Percentiles rank a stretch among this genome's conserved stretches.
Conservation (phyloP, 2,888 invertebrate species). For the Hartigia nigra region DNA sequence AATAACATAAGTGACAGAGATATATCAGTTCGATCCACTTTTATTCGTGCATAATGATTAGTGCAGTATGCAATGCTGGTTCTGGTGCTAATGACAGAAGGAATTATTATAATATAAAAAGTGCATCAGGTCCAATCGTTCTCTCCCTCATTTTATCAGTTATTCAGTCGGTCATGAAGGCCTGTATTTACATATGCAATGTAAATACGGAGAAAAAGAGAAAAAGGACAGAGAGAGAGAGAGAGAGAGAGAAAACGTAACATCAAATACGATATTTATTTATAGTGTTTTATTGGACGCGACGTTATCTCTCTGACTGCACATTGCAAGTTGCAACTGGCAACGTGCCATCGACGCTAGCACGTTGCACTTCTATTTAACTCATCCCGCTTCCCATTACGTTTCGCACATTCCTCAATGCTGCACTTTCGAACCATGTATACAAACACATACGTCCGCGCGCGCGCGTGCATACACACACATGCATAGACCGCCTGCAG, state of each 20-base stretch:
- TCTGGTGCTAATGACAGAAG: not conserved
- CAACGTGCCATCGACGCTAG: slow-evolving; percentile 26
- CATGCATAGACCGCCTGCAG: too few species aligned
- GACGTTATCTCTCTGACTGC: slow-evolving; percentile 35
- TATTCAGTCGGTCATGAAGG: not conserved
- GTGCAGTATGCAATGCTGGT: too few species aligned
- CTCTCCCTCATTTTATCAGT: not conserved
- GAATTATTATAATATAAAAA: not conserved
- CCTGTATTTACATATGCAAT: not conserved
- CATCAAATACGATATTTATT: slow-evolving; percentile 48
- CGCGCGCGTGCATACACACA: too few species aligned
- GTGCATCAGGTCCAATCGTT: not conserved
- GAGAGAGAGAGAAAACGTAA: not conserved
- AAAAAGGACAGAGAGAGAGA: not conserved
- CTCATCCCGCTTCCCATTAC: not conserved
- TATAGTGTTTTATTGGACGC: slow-evolving; percentile 48
- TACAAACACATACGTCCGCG: too few species aligned
- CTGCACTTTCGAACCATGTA: not conserved
- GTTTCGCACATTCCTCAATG: not conserved
- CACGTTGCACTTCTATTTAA: slow-evolving; percentile 35
- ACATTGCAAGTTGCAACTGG: slow-evolving; percentile 3
- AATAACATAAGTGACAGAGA: not conserved
- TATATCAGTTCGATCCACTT: not conserved
- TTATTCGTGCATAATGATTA: too few species aligned
- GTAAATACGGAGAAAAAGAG: not conserved